Base-by-base conservation (phyloP, 2,888 invertebrate genomes). In the Saturnia japonica region DNA sequence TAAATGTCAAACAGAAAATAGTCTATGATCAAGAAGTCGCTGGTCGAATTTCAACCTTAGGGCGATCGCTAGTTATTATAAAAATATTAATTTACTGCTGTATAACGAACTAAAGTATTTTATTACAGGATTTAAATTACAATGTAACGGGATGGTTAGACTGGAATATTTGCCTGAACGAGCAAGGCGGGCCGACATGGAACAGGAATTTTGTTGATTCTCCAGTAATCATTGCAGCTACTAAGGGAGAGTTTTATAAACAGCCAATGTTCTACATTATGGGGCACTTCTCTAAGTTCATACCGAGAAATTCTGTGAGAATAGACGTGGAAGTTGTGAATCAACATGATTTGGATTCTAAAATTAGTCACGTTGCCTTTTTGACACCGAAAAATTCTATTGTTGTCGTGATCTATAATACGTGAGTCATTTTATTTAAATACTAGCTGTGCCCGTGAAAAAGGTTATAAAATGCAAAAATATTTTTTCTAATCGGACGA, bases 251-350 rank as follows among this genome's bases (percentile, higher is more conserved):
- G 87, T 97, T 98, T 85, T 97, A 96, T 84, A 98, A 98, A 81
- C 97, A 98, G 82, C 98, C 98, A 0, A 96, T 97, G 95, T 98
- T 95, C 87, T 98, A 98, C 85, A 96, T 95, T 0, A 85, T 98
- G 78, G 97, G 96, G 0, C 98, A 98, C 85, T 95, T 96, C 80
- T 95, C 96, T 72, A 96, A 95, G 88, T 96, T 96, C 80, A 85
- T 97, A 57, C 94, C 95, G 0, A 92, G 93, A 69, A 95, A 93
- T 40, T 97, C 97, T 0, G 67, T 72, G n/a, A 82, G 88, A 70
- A 77, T 89, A 4, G 70, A 79, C 16, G 82, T 83, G 0, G 67
- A 76, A 6, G 72, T 74, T 1, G 66, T 75, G 0, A 74, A 51
- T 16, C 57, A 28, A 47, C 51, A n/a, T n/a, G 51, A 54, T 8